Evolutionary conservation across 2,797 vertebrate species (phyloP).

Genomic region (Sebastes kiyomatsui): DNA sequence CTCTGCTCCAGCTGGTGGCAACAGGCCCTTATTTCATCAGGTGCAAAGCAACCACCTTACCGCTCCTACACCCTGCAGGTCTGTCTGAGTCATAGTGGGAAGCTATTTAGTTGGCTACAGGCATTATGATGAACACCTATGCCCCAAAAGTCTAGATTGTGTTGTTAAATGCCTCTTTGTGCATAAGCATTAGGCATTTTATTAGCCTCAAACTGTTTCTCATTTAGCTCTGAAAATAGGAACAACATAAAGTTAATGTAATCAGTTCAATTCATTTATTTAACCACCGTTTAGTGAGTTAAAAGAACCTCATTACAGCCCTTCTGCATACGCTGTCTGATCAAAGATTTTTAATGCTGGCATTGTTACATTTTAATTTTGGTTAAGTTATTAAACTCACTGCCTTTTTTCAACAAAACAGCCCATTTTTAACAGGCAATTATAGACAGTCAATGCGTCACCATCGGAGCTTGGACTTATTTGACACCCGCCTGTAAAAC

Average conservation of each 20-base stretch:
- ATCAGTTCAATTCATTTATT: slow-evolving; percentile 45
- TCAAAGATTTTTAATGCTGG: slow-evolving; percentile 11
- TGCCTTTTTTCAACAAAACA: neutral
- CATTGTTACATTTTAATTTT: slow-evolving; percentile 5
- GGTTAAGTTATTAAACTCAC: neutral
- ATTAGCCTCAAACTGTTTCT: slow-evolving; percentile 29
- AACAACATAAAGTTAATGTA: slow-evolving; percentile 21
- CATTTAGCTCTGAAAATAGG: slow-evolving; percentile 19
- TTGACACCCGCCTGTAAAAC: slow-evolving; percentile 22
- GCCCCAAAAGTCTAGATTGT: slow-evolving; percentile 10
- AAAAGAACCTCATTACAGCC: slow-evolving; percentile 28
- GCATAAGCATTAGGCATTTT: slow-evolving; percentile 13
- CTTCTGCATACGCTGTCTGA: slow-evolving; percentile 3
- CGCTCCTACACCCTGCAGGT: slow-evolving; percentile 27
- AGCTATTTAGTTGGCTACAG: slow-evolving; percentile 11
- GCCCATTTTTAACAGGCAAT: neutral
- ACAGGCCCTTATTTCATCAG: slow-evolving; percentile 71
- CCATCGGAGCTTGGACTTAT: neutral
- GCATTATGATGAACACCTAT: slow-evolving; percentile 36
- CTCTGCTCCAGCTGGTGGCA: slow-evolving; percentile 81
- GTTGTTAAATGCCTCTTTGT: slow-evolving; percentile 27
- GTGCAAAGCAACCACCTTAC: slow-evolving; percentile 23
- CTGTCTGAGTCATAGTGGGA: slow-evolving; percentile 27
- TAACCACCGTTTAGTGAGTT: slow-evolving; percentile 32
- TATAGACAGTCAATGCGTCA: neutral